Evolutionary conservation across 2,888 invertebrate species (phyloP).

Genomic region (Escarpia spicata): DNA sequence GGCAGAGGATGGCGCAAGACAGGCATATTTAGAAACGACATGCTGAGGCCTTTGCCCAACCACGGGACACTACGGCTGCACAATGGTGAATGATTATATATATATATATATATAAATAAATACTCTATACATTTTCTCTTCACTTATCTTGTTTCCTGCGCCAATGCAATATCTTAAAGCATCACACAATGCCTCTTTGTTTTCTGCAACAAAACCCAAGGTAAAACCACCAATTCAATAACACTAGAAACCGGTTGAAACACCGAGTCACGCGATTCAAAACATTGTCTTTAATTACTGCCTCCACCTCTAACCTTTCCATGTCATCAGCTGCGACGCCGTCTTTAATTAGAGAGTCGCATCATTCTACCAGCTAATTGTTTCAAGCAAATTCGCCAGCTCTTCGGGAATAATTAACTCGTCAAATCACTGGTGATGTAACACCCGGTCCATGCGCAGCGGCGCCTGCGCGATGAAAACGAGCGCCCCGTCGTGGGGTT

Average conservation of each 20-base stretch:
- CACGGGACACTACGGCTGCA: too few species aligned
- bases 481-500: neutral
- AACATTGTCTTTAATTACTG: neutral
- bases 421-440: slow-evolving; percentile 13
- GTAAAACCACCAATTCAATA: neutral
- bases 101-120: too few species aligned
- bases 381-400: neutral
- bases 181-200: neutral
- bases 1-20: too few species aligned
- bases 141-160: neutral
- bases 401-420: neutral
- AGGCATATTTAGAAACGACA: too few species aligned
- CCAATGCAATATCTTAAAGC: neutral
- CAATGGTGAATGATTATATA: too few species aligned
- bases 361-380: neutral
- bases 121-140: neutral
- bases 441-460: neutral
- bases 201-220: neutral
- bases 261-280: neutral
- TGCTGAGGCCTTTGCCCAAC: too few species aligned
- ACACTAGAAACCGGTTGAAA: neutral
- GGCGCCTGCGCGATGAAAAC: slow-evolving; percentile 12
- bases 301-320: neutral
- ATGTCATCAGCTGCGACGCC: neutral
- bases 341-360: slow-evolving; percentile 7